These are phyloP conservation scores for Ellobium chinense DNA, from an alignment of 2,888 invertebrate species.

Conservation along the genomic window DNA sequence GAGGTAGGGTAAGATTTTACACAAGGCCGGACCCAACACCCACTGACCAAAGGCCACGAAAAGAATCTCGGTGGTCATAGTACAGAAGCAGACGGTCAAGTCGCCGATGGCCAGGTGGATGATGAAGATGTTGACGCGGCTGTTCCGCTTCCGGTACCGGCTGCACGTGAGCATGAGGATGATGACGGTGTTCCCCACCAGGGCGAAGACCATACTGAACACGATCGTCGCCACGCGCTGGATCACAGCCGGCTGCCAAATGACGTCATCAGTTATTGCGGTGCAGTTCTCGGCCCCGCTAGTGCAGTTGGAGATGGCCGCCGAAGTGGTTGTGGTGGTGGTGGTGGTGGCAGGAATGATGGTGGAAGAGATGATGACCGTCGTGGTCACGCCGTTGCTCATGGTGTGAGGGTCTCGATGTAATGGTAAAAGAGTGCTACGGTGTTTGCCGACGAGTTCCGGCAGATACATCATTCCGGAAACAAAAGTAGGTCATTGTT, in stretches of 20 bases:
- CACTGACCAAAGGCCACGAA: constrained; percentile 79
- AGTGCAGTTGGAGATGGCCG: background rate
- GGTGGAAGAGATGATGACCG: background rate
- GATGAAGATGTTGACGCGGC: constrained; percentile 80
- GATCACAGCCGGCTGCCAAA: constrained; percentile 78
- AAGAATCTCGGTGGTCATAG: constrained; percentile 80
- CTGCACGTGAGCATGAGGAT: constrained; percentile 78
- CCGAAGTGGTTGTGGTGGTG: background rate
- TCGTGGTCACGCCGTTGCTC: background rate
- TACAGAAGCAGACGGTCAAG: constrained; percentile 78
- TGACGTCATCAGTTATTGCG: constrained; percentile 45
- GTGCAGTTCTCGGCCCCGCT: background rate
- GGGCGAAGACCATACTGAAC: constrained; percentile 76
- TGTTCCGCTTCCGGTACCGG: constrained; percentile 73
- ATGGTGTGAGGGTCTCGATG: background rate
- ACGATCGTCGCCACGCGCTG: constrained; percentile 78
- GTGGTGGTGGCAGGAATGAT: background rate
- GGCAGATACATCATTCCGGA: background rate
- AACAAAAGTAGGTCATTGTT: background rate
- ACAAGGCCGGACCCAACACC: constrained; percentile 78
- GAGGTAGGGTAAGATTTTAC: constrained; percentile 78
- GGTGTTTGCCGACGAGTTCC: background rate
- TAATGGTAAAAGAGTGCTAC: background rate
- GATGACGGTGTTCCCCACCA: constrained; percentile 78
- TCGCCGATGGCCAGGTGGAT: constrained; percentile 79